Evolutionary conservation across 1,140 invertebrate genomes (phyloP).

Genomic region (Lucilia sericata): DNA sequence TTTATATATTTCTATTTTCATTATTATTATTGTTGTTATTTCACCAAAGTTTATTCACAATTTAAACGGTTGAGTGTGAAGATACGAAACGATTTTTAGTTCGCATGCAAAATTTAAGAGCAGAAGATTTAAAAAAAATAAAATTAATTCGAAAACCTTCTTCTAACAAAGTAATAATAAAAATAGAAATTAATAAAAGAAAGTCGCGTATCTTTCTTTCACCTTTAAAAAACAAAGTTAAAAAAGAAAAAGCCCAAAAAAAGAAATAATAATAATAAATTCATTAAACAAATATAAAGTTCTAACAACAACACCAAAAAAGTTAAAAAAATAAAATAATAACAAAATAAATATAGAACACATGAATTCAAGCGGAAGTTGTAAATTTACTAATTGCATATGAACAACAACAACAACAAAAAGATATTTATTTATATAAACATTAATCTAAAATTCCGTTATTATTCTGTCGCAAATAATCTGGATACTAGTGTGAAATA

Average conservation of each 20-base stretch:
- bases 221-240: not conserved
- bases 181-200: not conserved
- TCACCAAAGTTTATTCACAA: constrained; percentile 23
- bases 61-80: constrained; percentile 37
- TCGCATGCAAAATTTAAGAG: constrained; percentile 15
- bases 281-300: not conserved
- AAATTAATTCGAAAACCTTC: not conserved
- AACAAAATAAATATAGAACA: constrained; percentile 34
- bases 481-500: too few relatives aligned
- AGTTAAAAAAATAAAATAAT: not conserved
- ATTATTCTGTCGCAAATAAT: not conserved
- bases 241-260: constrained; percentile 4
- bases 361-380: constrained; percentile 34
- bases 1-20: not conserved
- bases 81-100: constrained; percentile 3
- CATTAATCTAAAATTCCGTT: not conserved
- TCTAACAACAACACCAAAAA: not conserved
- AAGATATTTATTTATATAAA: not conserved
- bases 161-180: not conserved
- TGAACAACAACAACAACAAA: not conserved
- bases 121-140: not conserved
- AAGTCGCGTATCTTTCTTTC: not conserved
- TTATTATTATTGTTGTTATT: constrained; percentile 3
- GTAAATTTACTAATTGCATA: constrained; percentile 25
- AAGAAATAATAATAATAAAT: not conserved